Base-by-base conservation (phyloP, 2,797 vertebrate species). In the Echiichthys vipera region DNA sequence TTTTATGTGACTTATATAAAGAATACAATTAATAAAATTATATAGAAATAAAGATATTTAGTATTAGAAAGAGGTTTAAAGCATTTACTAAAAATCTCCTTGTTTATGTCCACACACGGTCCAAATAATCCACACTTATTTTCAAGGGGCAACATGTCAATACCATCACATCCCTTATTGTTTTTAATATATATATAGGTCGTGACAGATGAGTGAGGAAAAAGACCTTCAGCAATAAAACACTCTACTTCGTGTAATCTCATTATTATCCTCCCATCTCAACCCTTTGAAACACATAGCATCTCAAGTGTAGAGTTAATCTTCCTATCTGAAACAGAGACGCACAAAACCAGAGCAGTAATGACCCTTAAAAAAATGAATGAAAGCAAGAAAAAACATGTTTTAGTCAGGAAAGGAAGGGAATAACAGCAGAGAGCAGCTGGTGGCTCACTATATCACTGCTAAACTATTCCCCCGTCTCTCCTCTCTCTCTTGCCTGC, bases 1-100 rank as follows among this genome's bases (percentile, higher is more conserved):
- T 94, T 91, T 95, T 94, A 88, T 93, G 84, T 90, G 88, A 93
- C 88, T 92, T 84, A 84, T 93, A 89, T 93, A 81, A 94, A 94
- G 92, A 92, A 93, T 84, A 92, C 87, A 78, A 88, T 90, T 90
- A 88, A 88, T 80, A 63, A 69, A 81, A 75, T 71, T 30, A 56
- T 37, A 47, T 17, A 78, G 59, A 63, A 73, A n/a, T n/a, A 81
- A 50, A 62, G 27, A 30, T 40, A 53, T 25, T 43, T 20, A 36
- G 55, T 45, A 67, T 61, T 53, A 81, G 67, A 53, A 55, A 55
- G 56, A 58, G 65, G 46, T 74, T 81, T 62, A 29, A 0, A 36
- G 7, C 5, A 51, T 36, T n/a, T 32, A 81, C 32, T 58, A 58
- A 77, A 71, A 81, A 62, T 36, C 4, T 14, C 37, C 18, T 7